Base-by-base conservation (phyloP, 2,113 vertebrate species). In the Cyprichromis sp. region DNA sequence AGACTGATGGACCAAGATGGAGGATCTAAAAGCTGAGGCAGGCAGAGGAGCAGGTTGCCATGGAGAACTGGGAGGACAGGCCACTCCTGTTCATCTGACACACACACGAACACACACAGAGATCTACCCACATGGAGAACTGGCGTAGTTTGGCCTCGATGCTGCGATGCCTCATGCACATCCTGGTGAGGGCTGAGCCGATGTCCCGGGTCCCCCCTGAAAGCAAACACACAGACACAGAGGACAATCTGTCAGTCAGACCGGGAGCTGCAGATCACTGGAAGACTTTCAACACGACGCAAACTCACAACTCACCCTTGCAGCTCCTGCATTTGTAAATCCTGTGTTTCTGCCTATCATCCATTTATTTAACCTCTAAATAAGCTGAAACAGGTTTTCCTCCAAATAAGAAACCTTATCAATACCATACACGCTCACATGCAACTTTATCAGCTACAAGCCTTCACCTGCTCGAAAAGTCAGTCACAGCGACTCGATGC, bases 161-260 rank as follows among this genome's bases (percentile, higher is more conserved):
- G 96, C 98, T 98, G 89, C 98, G 97, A 92, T 98, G 98, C 82
- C 98, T 95, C 97, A 98, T 98, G 92, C 98, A 98, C 98, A 98
- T 98, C 76, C 98, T 97, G 86, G 97, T 98, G 93, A 98, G 97
- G 0, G 98, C 97, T 0, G 98, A 98, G 53, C 98, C 98, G 0
- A 98, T 97, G 93, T 98, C 98, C 83, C 97, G 93, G 0, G 98
- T 98, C 84, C 97, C 98, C 61, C 98, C 98, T 98, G 91, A n/a
- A 52, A 16, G 66, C 79, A 80, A 14, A 86, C 34, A 71, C 47
- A 86, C 2, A 73, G 2, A 38, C 40, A 83, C 24, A 71, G 29
- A 40, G 12, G 5, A 85, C 71, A 82, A 57, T 40, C 85, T 42
- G 83, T 88, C 71, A 54, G 83, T 90, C 71, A 47, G 2, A 36